phyloP scores from a whole-genome alignment of 2,888 invertebrate genomes.

The Oscheius sp. region DNA sequence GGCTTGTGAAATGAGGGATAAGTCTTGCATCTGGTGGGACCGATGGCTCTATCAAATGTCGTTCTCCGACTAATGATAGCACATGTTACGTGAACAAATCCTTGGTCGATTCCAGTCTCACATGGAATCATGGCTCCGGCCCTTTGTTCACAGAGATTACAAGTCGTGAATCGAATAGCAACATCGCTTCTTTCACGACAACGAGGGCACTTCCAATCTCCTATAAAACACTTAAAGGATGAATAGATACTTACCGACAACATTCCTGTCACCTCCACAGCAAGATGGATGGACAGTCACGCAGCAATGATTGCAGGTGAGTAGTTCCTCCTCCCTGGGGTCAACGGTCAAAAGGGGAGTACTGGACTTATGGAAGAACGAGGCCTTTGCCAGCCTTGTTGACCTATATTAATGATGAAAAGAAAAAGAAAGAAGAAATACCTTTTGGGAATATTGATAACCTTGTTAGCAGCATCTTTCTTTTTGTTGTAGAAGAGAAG shows the following conservation, averaged over 20 bases:
- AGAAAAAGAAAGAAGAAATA: background rate
- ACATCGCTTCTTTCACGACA: conserved; percentile 44
- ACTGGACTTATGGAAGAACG: conserved; percentile 70
- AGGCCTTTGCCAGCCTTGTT: conserved; percentile 68
- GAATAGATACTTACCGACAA: background rate
- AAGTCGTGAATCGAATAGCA: conserved; percentile 47
- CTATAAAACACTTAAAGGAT: background rate
- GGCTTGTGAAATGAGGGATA: conserved; percentile 32
- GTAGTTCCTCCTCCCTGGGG: conserved; percentile 61
- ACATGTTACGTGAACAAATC: conserved; percentile 62
- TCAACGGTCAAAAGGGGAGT: conserved; percentile 9
- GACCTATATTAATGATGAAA: conserved; percentile 41
- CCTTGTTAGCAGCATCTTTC: background rate
- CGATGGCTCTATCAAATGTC: conserved; percentile 28
- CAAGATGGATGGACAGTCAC: conserved; percentile 76
- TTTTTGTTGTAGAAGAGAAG: conserved; percentile 72
- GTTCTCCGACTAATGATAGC: conserved; percentile 49
- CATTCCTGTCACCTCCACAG: conserved; percentile 38
- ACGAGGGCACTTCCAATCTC: conserved; percentile 53
- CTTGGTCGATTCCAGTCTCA: conserved; percentile 33
- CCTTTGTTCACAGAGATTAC: conserved; percentile 59
- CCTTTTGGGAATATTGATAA: background rate
- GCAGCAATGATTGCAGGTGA: conserved; percentile 75
- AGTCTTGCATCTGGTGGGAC: conserved; percentile 33
- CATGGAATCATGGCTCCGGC: conserved; percentile 60